A percentile compares a stretch with the other conserved stretches of the same genome.
These are phyloP conservation scores for Tuta absoluta DNA, from an alignment of 2,888 invertebrate species.

Conservation along the genomic window DNA sequence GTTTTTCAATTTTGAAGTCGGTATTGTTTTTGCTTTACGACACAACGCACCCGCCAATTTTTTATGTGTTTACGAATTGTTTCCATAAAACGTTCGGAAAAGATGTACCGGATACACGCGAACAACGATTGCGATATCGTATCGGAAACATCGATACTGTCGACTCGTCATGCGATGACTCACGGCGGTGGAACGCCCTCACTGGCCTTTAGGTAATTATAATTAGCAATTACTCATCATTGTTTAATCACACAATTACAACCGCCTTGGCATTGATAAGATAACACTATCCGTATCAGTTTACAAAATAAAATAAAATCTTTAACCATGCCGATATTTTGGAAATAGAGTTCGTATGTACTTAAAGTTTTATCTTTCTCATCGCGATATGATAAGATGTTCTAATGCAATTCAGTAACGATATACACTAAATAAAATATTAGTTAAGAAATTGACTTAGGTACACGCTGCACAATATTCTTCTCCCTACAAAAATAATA, in stretches of 20 bases:
- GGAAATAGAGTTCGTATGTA: not conserved
- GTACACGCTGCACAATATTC: too few relatives aligned
- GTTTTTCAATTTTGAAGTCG: too few relatives aligned
- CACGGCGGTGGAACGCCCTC: constrained; percentile 68
- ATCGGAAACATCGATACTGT: constrained; percentile 6
- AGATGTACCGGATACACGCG: not conserved
- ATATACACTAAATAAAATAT: not conserved
- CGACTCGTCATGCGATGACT: constrained; percentile 48
- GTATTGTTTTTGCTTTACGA: too few relatives aligned
- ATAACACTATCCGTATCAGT: constrained; percentile 34
- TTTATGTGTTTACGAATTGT: too few relatives aligned
- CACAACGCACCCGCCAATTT: too few relatives aligned
- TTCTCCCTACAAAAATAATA: too few relatives aligned
- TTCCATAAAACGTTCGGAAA: not conserved
- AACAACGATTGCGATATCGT: not conserved
- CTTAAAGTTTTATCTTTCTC: not conserved
- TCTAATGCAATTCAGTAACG: not conserved
- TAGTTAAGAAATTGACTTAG: too few relatives aligned
- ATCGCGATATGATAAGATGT: not conserved
- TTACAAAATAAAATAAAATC: constrained; percentile 10
- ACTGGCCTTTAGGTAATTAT: constrained; percentile 68
- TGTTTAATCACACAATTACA: constrained; percentile 51
- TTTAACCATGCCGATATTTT: not conserved
- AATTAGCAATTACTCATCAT: constrained; percentile 60
- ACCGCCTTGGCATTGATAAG: constrained; percentile 36